Evolutionary conservation across 1,140 invertebrate genomes (phyloP).

Genomic region (Trichogramma pretiosum): DNA sequence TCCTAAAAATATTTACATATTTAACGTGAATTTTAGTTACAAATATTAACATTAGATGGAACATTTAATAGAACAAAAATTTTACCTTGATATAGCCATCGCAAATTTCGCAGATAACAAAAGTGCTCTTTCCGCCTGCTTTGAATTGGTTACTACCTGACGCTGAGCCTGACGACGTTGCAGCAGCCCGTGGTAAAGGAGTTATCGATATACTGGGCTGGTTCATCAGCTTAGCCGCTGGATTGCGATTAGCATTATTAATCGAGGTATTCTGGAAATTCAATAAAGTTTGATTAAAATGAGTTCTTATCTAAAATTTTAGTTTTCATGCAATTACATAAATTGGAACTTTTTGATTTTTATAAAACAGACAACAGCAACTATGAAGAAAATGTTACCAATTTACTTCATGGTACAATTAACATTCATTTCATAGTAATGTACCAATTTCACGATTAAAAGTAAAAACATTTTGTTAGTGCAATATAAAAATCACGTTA

Average conservation of each 20-base stretch:
- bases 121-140: conserved; percentile 61
- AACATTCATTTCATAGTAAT: not conserved
- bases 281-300: too few relatives aligned
- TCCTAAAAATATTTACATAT: conserved; percentile 48
- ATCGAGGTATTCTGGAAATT: conserved; percentile 45
- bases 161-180: conserved; percentile 40
- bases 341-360: too few relatives aligned
- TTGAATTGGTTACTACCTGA: conserved; percentile 43
- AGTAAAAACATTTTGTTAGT: too few relatives aligned
- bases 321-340: too few relatives aligned
- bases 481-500: conserved; percentile 5
- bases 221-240: conserved; percentile 51
- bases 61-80: conserved; percentile 1
- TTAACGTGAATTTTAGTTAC: conserved; percentile 9
- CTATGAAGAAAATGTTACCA: conserved; percentile 12
- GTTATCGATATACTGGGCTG: conserved; percentile 88
- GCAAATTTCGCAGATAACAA: conserved; percentile 92
- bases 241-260: conserved; percentile 39
- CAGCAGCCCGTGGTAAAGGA: conserved; percentile 63
- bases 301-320: not conserved
- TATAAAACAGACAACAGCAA: too few relatives aligned
- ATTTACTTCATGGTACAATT: not conserved
- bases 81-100: conserved; percentile 83
- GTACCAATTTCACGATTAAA: too few relatives aligned
- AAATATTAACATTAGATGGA: not conserved